Evolutionary conservation across 2,888 invertebrate genomes (phyloP).

Genomic region (Melinaea marsaeus): DNA sequence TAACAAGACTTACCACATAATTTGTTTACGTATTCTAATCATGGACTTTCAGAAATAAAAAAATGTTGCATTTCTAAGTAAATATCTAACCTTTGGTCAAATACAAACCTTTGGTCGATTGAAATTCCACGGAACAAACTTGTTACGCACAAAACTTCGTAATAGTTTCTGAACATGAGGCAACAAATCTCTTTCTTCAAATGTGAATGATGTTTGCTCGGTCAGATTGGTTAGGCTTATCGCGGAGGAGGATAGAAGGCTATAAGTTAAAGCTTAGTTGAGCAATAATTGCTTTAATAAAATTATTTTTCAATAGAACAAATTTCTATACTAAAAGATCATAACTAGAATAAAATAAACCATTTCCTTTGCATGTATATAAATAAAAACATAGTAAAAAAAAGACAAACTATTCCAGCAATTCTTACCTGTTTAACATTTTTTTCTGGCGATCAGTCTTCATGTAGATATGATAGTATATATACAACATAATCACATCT

Average conservation of each 20-base stretch:
- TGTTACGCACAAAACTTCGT: conserved; percentile 15
- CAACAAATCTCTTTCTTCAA: conserved; percentile 9
- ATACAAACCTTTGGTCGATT: conserved; percentile 36
- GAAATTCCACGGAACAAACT: conserved; percentile 19
- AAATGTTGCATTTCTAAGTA: conserved; percentile 11
- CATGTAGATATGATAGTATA: conserved; percentile 90
- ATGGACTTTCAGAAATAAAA: conserved; percentile 1
- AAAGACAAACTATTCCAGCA: too few species aligned
- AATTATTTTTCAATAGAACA: too few species aligned
- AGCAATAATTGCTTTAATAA: neutral
- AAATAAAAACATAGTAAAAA: conserved; percentile 12
- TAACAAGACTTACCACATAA: too few species aligned
- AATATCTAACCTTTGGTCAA: conserved; percentile 41
- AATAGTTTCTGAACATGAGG: conserved; percentile 15
- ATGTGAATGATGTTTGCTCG: conserved; percentile 3
- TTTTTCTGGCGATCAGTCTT: conserved; percentile 92
- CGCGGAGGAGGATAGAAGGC: neutral
- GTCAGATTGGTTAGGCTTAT: neutral
- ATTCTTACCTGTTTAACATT: too few species aligned
- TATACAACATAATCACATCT: conserved; percentile 95
- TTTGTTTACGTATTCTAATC: too few species aligned
- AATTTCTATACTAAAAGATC: too few species aligned
- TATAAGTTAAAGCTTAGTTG: neutral
- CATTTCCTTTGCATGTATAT: too few species aligned
- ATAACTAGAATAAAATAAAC: too few species aligned